A percentile compares a stretch with the other conserved stretches of the same genome.
Conservation (phyloP, 2,113 vertebrate species). For the Entomyzon cyanotis region DNA sequence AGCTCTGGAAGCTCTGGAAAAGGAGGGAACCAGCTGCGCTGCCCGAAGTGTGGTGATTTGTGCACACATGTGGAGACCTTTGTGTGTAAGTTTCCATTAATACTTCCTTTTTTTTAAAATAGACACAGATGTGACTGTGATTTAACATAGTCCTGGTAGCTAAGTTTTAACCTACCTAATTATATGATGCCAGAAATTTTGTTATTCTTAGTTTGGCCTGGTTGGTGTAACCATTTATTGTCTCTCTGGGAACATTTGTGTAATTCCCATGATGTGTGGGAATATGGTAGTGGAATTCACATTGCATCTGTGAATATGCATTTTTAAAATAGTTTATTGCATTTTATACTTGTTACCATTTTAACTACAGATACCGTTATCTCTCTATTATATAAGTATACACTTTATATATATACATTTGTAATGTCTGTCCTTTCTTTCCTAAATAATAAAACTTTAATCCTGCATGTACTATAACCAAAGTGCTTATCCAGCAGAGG, state of each 20-base stretch:
- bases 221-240: accelerated
- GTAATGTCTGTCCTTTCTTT: not conserved
- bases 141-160: not conserved
- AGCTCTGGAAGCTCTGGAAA: conserved; percentile 90
- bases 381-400: not conserved
- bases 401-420: accelerated
- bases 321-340: not conserved
- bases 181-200: not conserved
- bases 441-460: not conserved
- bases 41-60: conserved; percentile 94
- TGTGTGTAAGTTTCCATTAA: conserved; percentile 86
- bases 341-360: not conserved
- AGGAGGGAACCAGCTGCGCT: conserved; percentile 92
- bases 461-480: not conserved
- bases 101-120: not conserved
- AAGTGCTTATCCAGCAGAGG: not conserved
- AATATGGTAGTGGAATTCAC: not conserved
- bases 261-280: not conserved
- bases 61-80: conserved; percentile 98
- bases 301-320: not conserved
- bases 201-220: not conserved
- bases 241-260: not conserved
- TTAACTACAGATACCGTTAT: not conserved
- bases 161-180: not conserved
- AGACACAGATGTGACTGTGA: not conserved